A percentile compares a stretch with the other conserved stretches of the same genome.
Conservation (phyloP, 2,113 vertebrate species). For the Mastomys coucha region DNA sequence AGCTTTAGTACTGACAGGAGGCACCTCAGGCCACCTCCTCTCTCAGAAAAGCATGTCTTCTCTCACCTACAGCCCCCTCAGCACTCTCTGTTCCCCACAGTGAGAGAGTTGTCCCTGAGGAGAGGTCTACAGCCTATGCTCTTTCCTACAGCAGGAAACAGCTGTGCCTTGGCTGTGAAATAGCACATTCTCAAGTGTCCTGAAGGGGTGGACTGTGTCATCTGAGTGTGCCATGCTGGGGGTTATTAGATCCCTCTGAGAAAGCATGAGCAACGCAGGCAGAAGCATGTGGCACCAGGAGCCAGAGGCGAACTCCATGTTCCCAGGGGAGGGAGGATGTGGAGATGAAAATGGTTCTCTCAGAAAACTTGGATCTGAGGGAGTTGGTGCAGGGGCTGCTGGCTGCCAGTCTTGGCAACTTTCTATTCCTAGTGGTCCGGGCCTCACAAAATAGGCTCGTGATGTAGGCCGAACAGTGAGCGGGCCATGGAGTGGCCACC, state of each 20-base stretch:
- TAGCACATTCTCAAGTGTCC: not conserved
- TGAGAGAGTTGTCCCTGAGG: not conserved
- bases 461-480: not conserved
- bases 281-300: slow-evolving; percentile 28
- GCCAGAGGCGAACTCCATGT: not conserved
- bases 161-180: not conserved
- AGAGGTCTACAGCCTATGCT: not conserved
- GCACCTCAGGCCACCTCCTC: not conserved
- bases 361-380: not conserved
- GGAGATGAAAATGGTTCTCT: not conserved
- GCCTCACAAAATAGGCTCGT: not conserved
- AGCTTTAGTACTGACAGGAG: not conserved
- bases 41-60: not conserved
- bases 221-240: slow-evolving; percentile 3
- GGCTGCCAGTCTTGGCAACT: rapidly evolving
- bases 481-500: not conserved
- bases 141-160: slow-evolving; percentile 21
- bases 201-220: not conserved
- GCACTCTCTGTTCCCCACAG: rapidly evolving
- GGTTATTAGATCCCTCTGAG: slow-evolving; percentile 20
- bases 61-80: not conserved
- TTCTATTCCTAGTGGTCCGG: not conserved
- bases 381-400: rapidly evolving
- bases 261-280: not conserved
- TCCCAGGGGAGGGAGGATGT: not conserved